Evolutionary conservation across 1,140 invertebrate species (phyloP), one percentile per base, ranked within the genome.

Genomic region (Magallana angulata): DNA sequence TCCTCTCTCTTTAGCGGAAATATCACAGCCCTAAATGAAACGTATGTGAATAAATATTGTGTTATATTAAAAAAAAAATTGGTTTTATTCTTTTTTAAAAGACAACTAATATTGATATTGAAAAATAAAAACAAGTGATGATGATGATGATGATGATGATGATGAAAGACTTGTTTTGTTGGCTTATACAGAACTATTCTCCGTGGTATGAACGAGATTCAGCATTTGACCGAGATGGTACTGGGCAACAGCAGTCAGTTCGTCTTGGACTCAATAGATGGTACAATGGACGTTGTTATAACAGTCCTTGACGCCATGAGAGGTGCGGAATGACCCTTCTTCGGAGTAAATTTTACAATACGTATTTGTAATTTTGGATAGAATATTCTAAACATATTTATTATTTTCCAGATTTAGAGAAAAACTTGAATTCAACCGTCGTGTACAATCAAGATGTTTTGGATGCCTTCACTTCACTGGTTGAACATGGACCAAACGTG

Each of bases 401-500:
- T 62, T 62, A 6, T 12, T n/a, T 62, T 76, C 36, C 24, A 76
- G 68, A 76, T 8, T 30, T 76, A 2, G 68, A 76, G 8, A 24
- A 76, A 30, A 76, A 24, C 14, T 12, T 76, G 24, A 76, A 76
- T 76, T 76, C 68, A 76, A 76, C 68, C 9, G 24, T 76, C 36
- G 68, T 76, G 6, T 76, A 76, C 24, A 76, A 76, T 12, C 68
- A 76, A 76, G 68, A 57, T 14, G 57, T 85, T 14, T 6, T 81
- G 48, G 36, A 85, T 60, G 87, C 83, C 16, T 11, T 90, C 58
- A 85, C 84, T 9, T 82, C 56, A 36, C 24, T 91, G 24, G 18
- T 90, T 57, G 8, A 36, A 1, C 80, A 85, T 62, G 91, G 91
- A 60, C 91, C 91, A 57, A 87, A 90, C 60, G 64, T 89, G 7